Evolutionary conservation across 2,888 invertebrate species (phyloP), one percentile per base, ranked within the genome.

Genomic region (Trissolcus brochymenae): DNA sequence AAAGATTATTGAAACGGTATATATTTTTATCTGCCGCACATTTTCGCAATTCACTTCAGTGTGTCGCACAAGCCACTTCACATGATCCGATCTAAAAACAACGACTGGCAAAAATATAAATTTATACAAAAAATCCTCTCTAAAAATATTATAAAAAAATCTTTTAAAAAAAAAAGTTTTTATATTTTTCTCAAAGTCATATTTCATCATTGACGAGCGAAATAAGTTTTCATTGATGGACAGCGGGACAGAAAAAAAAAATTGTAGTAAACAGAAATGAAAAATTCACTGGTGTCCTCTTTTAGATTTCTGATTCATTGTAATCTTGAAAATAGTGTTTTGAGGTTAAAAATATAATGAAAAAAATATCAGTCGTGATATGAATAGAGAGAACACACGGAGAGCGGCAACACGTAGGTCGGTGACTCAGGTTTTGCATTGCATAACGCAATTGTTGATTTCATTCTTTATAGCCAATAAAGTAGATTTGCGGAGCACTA

Each of bases 1-100:
- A 19, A 29, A 65, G 70, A 76, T 76, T 68, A 75, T 57, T 59
- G 57, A 64, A 60, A 54, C 50, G 54, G 16, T 51, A 16, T 14
- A 14, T 49, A 62, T 51, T 62, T 68, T 75, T 68, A 68, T 75
- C 61, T 60, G 74, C 56, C 62, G 51, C 60, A 54, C 17, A 17
- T 21, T 65, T 65, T 64, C 54, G 51, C 57, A 29, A 64, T 64
- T 46, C 46, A 70, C 49, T 60, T 68, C 17, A 35, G 50, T 50
- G 46, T 51, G 19, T 41, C 57, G 57, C 66, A 53, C 51, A 57
- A 59, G 57, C 43, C 19, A n/a, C 17, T 49, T 25, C 13, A 55
- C 49, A 54, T 54, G 64, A 54, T 46, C 7, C 11, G 14, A 13
- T n/a, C 3, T 43, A 43, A 43, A 43, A 51, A 21, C 1, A 46